A percentile compares a stretch with the other conserved stretches of the same genome.
Evolutionary conservation across 2,888 invertebrate genomes (phyloP).

Genomic region (Drosophila prolongata): DNA sequence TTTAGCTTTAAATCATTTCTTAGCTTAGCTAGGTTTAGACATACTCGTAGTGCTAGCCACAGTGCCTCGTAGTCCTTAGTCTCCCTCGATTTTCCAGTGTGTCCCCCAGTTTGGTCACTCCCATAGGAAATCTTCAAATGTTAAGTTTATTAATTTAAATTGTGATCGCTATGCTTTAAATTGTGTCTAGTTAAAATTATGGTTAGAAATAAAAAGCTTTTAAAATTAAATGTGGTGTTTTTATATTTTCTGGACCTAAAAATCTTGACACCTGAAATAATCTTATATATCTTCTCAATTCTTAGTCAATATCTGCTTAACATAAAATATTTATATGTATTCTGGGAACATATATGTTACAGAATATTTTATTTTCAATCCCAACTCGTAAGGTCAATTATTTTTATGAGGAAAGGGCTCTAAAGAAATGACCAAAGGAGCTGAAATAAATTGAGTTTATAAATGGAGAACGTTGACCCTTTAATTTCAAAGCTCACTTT

Average conservation of each 20-base stretch:
- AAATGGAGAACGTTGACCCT: too few species aligned
- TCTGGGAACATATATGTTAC: too few species aligned
- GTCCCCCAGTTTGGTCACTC: conserved; percentile 17
- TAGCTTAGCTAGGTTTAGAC: conserved; percentile 27
- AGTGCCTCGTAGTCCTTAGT: conserved; percentile 42
- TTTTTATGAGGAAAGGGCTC: too few species aligned
- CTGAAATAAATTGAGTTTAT: too few species aligned
- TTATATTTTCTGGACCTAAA: not conserved
- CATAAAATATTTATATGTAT: too few species aligned
- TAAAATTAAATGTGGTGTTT: not conserved
- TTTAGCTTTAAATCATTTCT: conserved; percentile 27
- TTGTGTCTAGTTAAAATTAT: conserved; percentile 18
- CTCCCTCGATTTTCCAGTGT: conserved; percentile 37
- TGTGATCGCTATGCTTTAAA: conserved; percentile 50
- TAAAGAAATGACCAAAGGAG: too few species aligned
- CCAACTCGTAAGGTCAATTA: too few species aligned
- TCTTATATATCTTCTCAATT: not conserved
- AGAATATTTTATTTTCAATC: too few species aligned
- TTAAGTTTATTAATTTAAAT: conserved; percentile 37
- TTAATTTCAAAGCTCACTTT: too few species aligned
- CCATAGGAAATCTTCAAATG: conserved; percentile 31
- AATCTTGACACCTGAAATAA: too few species aligned
- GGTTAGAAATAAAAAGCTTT: conserved; percentile 23
- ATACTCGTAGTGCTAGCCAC: conserved; percentile 23
- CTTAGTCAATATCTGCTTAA: too few species aligned